Base-by-base conservation (phyloP, 2,888 invertebrate species). In the Ophion ventricosus region DNA sequence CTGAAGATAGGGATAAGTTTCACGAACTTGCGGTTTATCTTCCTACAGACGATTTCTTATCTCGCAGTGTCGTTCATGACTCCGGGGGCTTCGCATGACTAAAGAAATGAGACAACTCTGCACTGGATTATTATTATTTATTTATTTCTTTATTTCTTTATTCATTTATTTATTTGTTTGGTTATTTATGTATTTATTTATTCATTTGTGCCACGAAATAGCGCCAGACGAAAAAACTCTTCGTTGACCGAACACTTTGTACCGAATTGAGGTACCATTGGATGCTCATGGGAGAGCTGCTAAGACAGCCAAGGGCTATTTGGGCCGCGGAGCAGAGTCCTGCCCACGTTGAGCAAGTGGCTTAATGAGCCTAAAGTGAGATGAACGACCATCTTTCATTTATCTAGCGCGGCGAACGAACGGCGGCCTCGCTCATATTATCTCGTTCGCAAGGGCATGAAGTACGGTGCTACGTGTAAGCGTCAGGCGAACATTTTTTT, bases 21-120 rank as follows among this genome's bases (percentile, higher is more conserved):
- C 11, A 43, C 77, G 14, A 59, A 72, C 49, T 66, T 25, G 29
- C 66, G 59, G 56, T 66, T 66, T 77, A 81, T 81, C 70, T 76
- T 57, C 29, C 57, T 56, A 43, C 29, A 26, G 40, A 76, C 11
- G 20, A 64, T 23, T 54, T 70, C 70, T 82, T 82, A 82, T 82
- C 82, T 57, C n/a, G 14, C 61, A 29, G n/a, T 23, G 66, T 49
- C 67, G 61, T 78, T 63, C 29, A 17, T 26, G 23, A 20, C n/a
- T 63, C 63, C 67, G 78, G 69, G 57, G 23, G 40, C 14, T 43
- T 61, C 25, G 43, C 14, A 73, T 67, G 82, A 78, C 74, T 63
- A 63, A 35, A 74, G 63, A 63, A 74, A 57, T 14, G 26, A 69
- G 26, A 43, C 40, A 43, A 5, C 63, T 78, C 66, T 73, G 43